Base-by-base conservation (phyloP, 2,888 invertebrate species). In the Bellardia bayeri region DNA sequence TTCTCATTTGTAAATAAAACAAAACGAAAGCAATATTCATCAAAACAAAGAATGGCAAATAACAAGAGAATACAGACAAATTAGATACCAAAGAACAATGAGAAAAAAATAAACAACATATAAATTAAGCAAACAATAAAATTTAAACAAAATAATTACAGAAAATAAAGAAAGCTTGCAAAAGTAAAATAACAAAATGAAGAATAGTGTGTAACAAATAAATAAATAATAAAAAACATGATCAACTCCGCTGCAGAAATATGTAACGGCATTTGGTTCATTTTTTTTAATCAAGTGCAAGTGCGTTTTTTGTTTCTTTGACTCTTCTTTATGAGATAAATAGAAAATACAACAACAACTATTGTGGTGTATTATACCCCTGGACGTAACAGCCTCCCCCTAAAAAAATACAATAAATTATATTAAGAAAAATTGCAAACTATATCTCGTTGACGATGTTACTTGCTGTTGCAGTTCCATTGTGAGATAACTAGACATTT, bases 21-120 rank as follows among this genome's bases (percentile, higher is more conserved):
- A 68, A 75, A 61, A 49, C 3, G 30, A 68, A 80, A 75, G 14
- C 61, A 80, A 85, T 56, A 45, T 71, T 54, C 58, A 72, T 61
- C 58, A 82, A 86, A 82, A 76, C 76, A 82, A 85, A 76, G 76
- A 82, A 76, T 51, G 49, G 64, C 63, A 85, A 64, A 42, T n/a
- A 40, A 64, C 56, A 71, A 81, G 37, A 23, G 63, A 75, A 71
- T 61, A 71, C 37, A 71, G n/a, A 81, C 71, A 76, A 85, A 71
- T 58, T 40, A 58, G 16, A 40, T 56, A 63, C 16, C 1, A 82
- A 45, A 74, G n/a, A 63, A 54, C n/a, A 79, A 61, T n/a, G 54
- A 63, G 6, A 61, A 66, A 69, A 75, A 68, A 75, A 71, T 81
- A 71, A 69, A 72, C 64, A 69, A 58, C 51, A 49, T 30, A 58